Percentiles rank a stretch among this genome's conserved stretches.
These are phyloP conservation scores for Brachyhypopomus gauderio DNA, from an alignment of 2,113 vertebrate genomes.

Conservation along the genomic window DNA sequence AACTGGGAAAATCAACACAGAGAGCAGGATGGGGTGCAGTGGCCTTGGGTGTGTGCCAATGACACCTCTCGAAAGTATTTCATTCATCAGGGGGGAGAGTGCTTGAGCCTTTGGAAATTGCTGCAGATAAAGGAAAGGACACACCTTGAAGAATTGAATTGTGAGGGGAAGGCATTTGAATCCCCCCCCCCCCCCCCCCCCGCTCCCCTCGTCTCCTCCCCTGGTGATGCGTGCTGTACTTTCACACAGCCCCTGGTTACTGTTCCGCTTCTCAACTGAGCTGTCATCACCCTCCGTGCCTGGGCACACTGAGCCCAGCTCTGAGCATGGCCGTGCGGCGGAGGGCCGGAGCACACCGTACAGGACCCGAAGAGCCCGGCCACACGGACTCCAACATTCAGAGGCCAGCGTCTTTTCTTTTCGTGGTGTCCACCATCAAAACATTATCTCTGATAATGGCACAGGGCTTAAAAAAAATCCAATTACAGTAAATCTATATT, in stretches of 20 bases:
- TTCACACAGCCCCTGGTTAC: conserved; percentile 46
- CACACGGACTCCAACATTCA: background rate
- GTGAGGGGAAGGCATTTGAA: conserved; percentile 60
- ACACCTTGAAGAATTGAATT: conserved; percentile 62
- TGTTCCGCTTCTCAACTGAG: conserved; percentile 31
- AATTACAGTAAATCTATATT: no score
- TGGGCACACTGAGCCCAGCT: conserved; percentile 8
- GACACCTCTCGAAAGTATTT: conserved; percentile 64
- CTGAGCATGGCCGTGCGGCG: background rate
- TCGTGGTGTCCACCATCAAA: no score
- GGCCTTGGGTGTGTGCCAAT: conserved; percentile 46
- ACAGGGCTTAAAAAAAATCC: no score
- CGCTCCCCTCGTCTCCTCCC: conserved; percentile 36
- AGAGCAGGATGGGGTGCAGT: conserved; percentile 36
- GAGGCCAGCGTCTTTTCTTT: no score
- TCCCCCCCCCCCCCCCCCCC: conserved; percentile 46
- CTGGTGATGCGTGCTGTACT: conserved; percentile 38
- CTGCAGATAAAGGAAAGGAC: conserved; percentile 59
- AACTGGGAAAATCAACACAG: conserved; percentile 25
- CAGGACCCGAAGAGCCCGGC: no score
- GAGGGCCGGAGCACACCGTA: background rate
- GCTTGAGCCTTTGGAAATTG: conserved; percentile 60
- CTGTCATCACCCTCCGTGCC: conserved; percentile 46
- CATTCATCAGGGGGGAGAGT: conserved; percentile 63
- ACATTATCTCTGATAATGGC: no score